Conservation (phyloP, 2,113 vertebrate genomes). For the Limnothrissa miodon region DNA sequence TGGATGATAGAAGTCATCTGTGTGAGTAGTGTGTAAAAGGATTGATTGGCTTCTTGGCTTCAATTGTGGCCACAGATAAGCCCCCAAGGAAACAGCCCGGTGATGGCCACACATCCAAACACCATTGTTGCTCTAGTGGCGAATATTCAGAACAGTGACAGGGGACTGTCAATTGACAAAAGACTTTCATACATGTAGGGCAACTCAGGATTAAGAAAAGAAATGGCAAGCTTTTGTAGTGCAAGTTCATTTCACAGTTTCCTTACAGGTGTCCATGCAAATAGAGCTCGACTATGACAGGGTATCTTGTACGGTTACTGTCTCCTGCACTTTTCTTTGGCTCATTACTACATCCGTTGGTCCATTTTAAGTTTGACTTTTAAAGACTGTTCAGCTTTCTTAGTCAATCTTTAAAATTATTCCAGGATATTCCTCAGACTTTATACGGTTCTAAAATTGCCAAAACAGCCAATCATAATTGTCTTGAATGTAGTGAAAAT, state of each 20-base stretch:
- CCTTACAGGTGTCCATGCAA: background rate
- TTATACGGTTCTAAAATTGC: background rate
- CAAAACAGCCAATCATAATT: background rate
- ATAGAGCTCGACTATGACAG: background rate
- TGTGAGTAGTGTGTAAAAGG: constrained; percentile 32
- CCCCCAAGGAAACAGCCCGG: constrained; percentile 41
- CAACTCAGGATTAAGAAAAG: background rate
- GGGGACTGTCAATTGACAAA: background rate
- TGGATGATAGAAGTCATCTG: constrained; percentile 38
- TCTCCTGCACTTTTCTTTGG: background rate
- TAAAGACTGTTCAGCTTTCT: background rate
- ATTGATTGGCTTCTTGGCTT: constrained; percentile 46
- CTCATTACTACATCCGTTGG: background rate
- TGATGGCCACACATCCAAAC: constrained; percentile 10
- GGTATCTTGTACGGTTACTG: no score
- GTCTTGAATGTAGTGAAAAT: background rate
- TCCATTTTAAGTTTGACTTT: background rate
- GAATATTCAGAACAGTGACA: background rate
- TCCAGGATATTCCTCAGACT: background rate
- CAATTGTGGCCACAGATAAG: constrained; percentile 39
- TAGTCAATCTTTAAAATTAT: background rate
- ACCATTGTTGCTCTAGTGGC: background rate
- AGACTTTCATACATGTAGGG: background rate
- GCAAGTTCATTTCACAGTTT: background rate
- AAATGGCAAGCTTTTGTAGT: background rate